phyloP scores from a whole-genome alignment of 2,888 invertebrate species.

The Lochmaea capreae region DNA sequence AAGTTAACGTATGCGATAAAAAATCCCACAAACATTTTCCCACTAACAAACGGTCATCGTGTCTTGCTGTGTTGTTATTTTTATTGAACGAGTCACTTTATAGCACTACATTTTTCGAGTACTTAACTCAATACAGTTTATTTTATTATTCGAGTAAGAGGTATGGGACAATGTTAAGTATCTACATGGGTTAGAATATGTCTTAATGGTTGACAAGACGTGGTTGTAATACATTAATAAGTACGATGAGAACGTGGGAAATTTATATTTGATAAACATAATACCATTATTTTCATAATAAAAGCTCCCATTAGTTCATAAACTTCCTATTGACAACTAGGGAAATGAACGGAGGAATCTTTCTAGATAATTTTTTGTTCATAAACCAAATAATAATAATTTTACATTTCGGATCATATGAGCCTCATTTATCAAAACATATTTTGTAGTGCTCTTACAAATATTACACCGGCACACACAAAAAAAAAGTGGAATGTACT shows the following conservation, averaged over 20 bases:
- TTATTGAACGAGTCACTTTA: slow-evolving; percentile 33
- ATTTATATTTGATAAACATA: neutral
- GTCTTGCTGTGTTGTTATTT: slow-evolving; percentile 25
- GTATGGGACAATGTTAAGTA: slow-evolving; percentile 21
- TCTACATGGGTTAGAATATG: slow-evolving; percentile 9
- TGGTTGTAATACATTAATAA: slow-evolving; percentile 15
- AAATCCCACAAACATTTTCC: slow-evolving; percentile 4
- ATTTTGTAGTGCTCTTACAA: too few species aligned
- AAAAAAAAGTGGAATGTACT: too few species aligned
- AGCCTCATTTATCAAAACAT: too few species aligned
- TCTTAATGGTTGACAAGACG: slow-evolving; percentile 11
- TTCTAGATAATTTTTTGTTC: too few species aligned
- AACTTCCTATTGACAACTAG: too few species aligned
- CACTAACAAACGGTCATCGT: slow-evolving; percentile 11
- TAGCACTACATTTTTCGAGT: slow-evolving; percentile 34
- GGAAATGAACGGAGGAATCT: too few species aligned
- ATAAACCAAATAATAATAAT: too few species aligned
- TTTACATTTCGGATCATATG: too few species aligned
- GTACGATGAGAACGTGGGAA: neutral
- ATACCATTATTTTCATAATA: neutral
- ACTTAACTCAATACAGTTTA: slow-evolving; percentile 33
- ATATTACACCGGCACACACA: too few species aligned
- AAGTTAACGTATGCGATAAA: neutral
- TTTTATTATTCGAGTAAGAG: slow-evolving; percentile 27
- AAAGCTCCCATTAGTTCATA: too few species aligned